Percentiles rank a stretch among this genome's conserved stretches.
Evolutionary conservation across 2,888 invertebrate species (phyloP).

Genomic region (Heteromyza rotundicornis): DNA sequence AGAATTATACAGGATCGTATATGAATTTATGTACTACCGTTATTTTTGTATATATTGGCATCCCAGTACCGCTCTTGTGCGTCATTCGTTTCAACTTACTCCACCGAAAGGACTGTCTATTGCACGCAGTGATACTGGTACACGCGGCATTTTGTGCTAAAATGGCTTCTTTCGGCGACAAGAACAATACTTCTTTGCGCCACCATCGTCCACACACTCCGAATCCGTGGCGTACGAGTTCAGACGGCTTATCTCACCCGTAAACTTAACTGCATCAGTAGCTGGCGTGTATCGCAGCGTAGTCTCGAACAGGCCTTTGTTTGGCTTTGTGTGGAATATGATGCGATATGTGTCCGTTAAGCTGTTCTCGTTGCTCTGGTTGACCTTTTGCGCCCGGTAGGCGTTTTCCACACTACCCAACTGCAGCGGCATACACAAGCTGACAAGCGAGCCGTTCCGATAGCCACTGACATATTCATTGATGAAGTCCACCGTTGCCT

Average conservation of each 20-base stretch:
- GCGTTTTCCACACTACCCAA: conserved; percentile 67
- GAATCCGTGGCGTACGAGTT: conserved; percentile 66
- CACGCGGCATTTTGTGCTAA: not conserved
- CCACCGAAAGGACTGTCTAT: too few species aligned
- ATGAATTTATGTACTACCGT: too few species aligned
- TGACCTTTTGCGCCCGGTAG: conserved; percentile 56
- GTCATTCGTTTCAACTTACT: too few species aligned
- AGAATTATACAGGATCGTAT: too few species aligned
- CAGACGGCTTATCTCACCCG: conserved; percentile 70
- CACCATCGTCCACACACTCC: conserved; percentile 64
- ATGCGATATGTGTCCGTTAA: conserved; percentile 67
- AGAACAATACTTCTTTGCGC: conserved; percentile 68
- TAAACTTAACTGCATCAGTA: conserved; percentile 61
- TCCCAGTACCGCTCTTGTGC: too few species aligned
- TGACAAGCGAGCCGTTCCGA: conserved; percentile 50
- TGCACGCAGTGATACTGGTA: not conserved
- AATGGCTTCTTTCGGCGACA: conserved; percentile 53
- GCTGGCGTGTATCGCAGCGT: conserved; percentile 66
- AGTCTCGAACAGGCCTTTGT: conserved; percentile 73
- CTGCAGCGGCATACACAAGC: conserved; percentile 65
- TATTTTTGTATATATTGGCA: too few species aligned
- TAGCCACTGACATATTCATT: conserved; percentile 51
- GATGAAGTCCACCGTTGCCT: conserved; percentile 52
- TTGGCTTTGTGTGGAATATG: conserved; percentile 73
- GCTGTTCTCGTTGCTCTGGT: conserved; percentile 24